Conservation (phyloP, 2,113 vertebrate species). For the Formicarius rufipectus region DNA sequence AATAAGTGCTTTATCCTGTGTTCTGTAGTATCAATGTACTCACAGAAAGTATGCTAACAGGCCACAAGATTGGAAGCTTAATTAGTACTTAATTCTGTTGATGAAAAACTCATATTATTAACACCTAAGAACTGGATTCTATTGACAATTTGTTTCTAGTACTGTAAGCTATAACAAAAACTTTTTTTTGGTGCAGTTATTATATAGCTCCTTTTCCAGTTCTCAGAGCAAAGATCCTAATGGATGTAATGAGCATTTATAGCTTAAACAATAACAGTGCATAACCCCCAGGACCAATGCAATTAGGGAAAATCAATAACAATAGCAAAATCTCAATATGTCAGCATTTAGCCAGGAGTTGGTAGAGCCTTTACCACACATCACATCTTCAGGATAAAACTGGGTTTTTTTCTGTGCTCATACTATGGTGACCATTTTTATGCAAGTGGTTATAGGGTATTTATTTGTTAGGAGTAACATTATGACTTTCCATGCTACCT, state of each 20-base stretch:
- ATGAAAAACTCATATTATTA: background rate
- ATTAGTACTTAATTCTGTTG: background rate
- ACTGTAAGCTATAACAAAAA: background rate
- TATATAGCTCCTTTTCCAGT: background rate
- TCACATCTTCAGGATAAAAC: background rate
- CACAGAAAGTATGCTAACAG: background rate
- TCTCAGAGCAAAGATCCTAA: background rate
- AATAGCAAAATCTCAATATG: slow-evolving; percentile 6
- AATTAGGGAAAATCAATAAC: slow-evolving; percentile 67
- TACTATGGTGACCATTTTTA: background rate
- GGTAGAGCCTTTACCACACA: background rate
- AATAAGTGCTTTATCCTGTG: background rate
- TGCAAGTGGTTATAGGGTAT: background rate
- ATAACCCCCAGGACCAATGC: slow-evolving; percentile 44
- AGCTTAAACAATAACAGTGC: background rate
- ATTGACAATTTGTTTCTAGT: background rate
- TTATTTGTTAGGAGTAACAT: background rate
- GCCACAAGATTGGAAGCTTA: background rate
- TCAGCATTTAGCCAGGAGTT: slow-evolving; percentile 1
- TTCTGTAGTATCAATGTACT: background rate
- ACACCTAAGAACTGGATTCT: background rate
- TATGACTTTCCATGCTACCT: background rate
- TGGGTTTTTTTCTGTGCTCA: background rate
- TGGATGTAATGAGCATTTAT: slow-evolving; percentile 43
- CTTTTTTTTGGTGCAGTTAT: background rate